A percentile compares a stretch with the other conserved stretches of the same genome.
These are phyloP conservation scores for Phalera bucephala DNA, from an alignment of 2,888 invertebrate genomes.

Conservation along the genomic window DNA sequence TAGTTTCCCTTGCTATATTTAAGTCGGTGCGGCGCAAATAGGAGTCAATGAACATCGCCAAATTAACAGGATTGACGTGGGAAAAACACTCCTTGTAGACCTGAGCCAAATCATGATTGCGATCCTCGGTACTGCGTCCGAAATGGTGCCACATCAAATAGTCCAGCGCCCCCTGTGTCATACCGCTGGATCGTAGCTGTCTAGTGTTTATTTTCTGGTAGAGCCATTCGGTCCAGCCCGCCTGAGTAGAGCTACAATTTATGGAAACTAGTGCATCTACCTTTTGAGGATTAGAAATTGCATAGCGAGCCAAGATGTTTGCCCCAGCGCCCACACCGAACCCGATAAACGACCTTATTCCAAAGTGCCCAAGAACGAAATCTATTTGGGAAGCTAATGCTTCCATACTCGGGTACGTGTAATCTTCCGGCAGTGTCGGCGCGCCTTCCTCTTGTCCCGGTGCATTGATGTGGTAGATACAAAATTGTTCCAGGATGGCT, in stretches of 20 bases:
- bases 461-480: conserved; percentile 98
- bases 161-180: conserved; percentile 96
- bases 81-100: conserved; percentile 97
- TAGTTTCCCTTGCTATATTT: conserved; percentile 86
- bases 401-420: conserved; percentile 98
- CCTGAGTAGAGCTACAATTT: conserved; percentile 96
- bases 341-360: conserved; percentile 95
- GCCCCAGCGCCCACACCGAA: conserved; percentile 99
- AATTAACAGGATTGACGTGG: conserved; percentile 95
- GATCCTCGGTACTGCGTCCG: conserved; percentile 93
- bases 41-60: conserved; percentile 97
- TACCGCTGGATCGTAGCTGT: conserved; percentile 93
- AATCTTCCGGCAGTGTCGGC: conserved; percentile 92
- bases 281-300: conserved; percentile 92
- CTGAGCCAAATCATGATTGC: conserved; percentile 96
- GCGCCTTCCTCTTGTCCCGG: conserved; percentile 99
- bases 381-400: conserved; percentile 95
- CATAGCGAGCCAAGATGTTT: conserved; percentile 96
- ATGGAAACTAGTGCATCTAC: conserved; percentile 96
- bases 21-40: conserved; percentile 96
- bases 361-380: conserved; percentile 95
- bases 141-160: conserved; percentile 99
- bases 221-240: conserved; percentile 99
- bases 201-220: conserved; percentile 98
- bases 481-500: conserved; percentile 94